Evolutionary conservation across 2,888 invertebrate species (phyloP), one percentile per base, ranked within the genome.

Genomic region (Enchytraeus crypticus): DNA sequence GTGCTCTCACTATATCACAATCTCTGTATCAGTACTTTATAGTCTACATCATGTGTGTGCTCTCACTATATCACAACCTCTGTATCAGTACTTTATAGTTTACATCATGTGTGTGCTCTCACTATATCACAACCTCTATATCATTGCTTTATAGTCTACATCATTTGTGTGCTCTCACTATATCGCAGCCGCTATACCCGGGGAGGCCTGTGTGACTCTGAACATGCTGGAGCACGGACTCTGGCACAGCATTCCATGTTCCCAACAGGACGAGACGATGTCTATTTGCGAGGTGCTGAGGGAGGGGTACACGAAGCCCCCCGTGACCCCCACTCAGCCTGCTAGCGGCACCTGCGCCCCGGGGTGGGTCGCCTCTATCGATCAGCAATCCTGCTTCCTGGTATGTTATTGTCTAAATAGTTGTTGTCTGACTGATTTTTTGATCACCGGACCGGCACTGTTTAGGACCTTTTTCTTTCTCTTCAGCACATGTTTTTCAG

Each of bases 261-360:
- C 11, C 38, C 11, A 8, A 11, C 3, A 18, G 4, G 23, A 34
- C 2, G 29, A 33, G 11, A n/a, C n/a, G 1, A 32, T 5, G 1
- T 26, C 53, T n/a, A 49, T 61, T 21, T 61, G 61, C 27, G 61
- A 61, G 26, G 21, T n/a, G 3, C 11, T 38, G 4, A 21, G 43
- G 8, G 8, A 2, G 18, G 53, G 23, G 2, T 46, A 30, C 21
- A 51, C 57, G 1, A 49, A 38, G 0, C 61, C 61, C 26, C 11
- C 61, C n/a, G 27, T 23, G 1, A n/a, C 14, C 21, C 51, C 57
- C 18, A 61, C 61, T 23, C 27, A 33, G 23, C 49, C 57, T 18
- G n/a, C 55, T 18, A 56, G 62, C 21, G 68, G 69, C 33, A 61
- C 62, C 46, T 68, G 59, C 33, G 60, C 58, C 18, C 23, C 26